phyloP scores from a whole-genome alignment of 2,113 vertebrate species.

The Strix aluco region DNA sequence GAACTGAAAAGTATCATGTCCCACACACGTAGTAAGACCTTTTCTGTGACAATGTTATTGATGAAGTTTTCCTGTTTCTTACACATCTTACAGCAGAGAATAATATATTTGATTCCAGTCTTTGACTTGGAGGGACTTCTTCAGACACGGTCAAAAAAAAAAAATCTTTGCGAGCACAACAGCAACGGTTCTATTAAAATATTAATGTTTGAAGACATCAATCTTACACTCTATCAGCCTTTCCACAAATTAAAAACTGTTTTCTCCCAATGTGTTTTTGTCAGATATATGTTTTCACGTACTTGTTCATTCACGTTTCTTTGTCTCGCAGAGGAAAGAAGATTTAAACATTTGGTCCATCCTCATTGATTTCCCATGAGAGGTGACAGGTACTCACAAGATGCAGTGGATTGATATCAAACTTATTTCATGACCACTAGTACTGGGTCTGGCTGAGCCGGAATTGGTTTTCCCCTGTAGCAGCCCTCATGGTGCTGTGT shows the following conservation, averaged over 20 bases:
- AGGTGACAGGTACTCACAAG: neutral
- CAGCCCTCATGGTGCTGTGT: no score
- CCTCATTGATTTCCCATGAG: neutral
- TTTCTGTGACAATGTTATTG: neutral
- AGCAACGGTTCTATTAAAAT: neutral
- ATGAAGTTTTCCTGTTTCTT: neutral
- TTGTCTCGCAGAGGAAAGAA: neutral
- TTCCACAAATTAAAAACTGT: neutral
- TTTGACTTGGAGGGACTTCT: neutral
- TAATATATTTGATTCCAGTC: neutral
- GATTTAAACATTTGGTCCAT: neutral
- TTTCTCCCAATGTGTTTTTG: neutral
- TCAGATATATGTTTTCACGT: neutral
- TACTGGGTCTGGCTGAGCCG: no score
- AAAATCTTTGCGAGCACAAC: neutral
- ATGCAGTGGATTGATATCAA: neutral
- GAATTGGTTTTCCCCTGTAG: no score
- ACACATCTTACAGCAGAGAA: neutral
- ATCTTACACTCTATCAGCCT: neutral
- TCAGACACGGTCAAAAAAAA: neutral
- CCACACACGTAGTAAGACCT: neutral
- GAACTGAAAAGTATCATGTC: neutral
- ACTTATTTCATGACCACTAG: neutral
- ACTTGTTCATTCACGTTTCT: neutral
- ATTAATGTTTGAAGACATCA: neutral